Base-by-base conservation (phyloP, 1,140 invertebrate genomes). In the Mactra quadrangularis region DNA sequence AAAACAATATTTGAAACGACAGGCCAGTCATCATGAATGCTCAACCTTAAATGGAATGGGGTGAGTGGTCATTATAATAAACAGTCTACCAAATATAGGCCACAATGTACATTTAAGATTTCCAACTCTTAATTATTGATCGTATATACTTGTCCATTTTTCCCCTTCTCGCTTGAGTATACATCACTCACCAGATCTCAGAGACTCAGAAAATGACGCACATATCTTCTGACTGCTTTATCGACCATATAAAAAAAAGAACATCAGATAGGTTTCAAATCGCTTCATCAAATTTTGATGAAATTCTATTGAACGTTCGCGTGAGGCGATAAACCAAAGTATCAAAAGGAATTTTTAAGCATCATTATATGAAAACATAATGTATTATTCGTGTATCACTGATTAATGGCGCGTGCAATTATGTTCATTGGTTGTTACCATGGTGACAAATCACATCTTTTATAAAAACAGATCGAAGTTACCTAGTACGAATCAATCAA, bases 341-440 rank as follows among this genome's bases (percentile, higher is more conserved):
- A 55, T 76, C 74, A 76, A 76, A 76, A 60, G 57, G 74, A 76
- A 76, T 76, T 60, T 50, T 35, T 76, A 50, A 76, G 59, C 59
- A 76, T 60, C 59, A 60, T 60, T 33, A 62, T 50, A 64, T 19
- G 35, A 50, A 72, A 72, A 57, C 53, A 50, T 76, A 76, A 76
- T 76, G 74, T 76, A 62, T 62, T 41, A 76, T 62, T 76, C 57
- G 74, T 76, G 74, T 76, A 45, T 22, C 45, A 62, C 19, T 55
- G 57, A 50, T 60, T 76, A 76, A 76, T 62, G 57, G 31, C 25
- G 45, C 57, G 74, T 62, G 31, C 50, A 76, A 33, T 41, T 59
- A 60, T 55, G 55, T 76, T 76, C 53, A 57, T 29, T 64, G n/a
- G 6, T 31, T 31, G 66, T 76, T 76, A 25, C 41, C 55, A 76